phyloP scores from a whole-genome alignment of 2,113 vertebrate genomes.

The Bubalus kerabau region DNA sequence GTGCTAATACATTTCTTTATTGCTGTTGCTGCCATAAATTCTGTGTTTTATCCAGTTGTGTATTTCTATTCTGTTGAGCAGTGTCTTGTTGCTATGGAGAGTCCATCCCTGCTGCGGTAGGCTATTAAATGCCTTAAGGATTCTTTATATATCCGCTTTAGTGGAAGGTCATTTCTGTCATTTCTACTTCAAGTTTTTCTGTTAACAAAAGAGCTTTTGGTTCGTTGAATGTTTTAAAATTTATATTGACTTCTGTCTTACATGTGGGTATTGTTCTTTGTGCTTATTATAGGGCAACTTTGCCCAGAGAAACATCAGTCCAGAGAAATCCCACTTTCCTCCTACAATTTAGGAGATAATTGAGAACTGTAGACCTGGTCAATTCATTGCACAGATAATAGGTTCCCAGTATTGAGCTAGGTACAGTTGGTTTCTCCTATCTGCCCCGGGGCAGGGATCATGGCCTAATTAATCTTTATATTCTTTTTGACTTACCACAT shows the following conservation, averaged over 20 bases:
- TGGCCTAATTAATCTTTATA: not conserved
- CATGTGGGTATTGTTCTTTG: not conserved
- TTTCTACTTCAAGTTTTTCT: not conserved
- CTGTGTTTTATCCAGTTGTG: not conserved
- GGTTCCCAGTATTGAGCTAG: not conserved
- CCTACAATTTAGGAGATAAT: not conserved
- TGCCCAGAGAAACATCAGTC: not conserved
- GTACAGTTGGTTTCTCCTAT: not conserved
- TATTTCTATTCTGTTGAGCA: not conserved
- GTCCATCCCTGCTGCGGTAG: not conserved
- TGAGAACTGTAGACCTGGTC: not conserved
- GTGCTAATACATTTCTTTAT: not conserved
- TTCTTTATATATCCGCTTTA: not conserved
- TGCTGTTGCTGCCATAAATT: not conserved
- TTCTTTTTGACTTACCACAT: not conserved
- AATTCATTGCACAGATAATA: not conserved
- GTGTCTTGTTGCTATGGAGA: slow-evolving; percentile 29
- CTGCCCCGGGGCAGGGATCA: not conserved
- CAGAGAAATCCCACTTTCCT: not conserved
- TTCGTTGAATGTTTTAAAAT: not conserved
- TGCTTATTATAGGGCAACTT: not conserved
- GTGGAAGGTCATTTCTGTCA: not conserved
- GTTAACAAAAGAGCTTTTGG: not conserved
- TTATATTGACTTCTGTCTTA: not conserved
- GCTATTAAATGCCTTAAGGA: not conserved